A percentile compares a stretch with the other conserved stretches of the same genome.
Evolutionary conservation across 2,113 vertebrate species (phyloP).

Genomic region (Corythoichthys intestinalis): DNA sequence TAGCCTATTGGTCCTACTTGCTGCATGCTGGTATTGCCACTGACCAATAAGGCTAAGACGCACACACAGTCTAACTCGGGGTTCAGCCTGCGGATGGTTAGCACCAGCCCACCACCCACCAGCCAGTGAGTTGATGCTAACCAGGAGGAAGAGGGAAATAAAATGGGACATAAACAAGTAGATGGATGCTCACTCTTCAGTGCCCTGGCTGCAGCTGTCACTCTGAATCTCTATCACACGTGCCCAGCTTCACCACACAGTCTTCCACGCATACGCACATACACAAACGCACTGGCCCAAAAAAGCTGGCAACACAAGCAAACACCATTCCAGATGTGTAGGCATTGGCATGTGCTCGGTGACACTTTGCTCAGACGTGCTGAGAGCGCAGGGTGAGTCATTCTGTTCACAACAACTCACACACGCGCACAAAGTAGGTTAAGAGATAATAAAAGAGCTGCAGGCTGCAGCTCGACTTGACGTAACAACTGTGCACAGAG

Average conservation of each 20-base stretch:
- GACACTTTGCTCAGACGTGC: slow-evolving; percentile 57
- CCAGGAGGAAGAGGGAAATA: slow-evolving; percentile 36
- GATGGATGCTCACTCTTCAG: slow-evolving; percentile 68
- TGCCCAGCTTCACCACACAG: slow-evolving; percentile 29
- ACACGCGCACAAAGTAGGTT: slow-evolving; percentile 53
- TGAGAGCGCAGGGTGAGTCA: slow-evolving; percentile 59
- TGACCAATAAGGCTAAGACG: slow-evolving; percentile 48
- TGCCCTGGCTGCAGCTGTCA: slow-evolving; percentile 49
- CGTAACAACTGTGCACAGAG: slow-evolving; percentile 55
- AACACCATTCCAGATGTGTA: slow-evolving; percentile 37
- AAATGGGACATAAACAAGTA: slow-evolving; percentile 61
- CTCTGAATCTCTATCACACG: slow-evolving; percentile 58
- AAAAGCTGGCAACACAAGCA: slow-evolving; percentile 56
- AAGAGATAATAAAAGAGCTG: slow-evolving; percentile 62
- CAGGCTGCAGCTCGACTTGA: slow-evolving; percentile 53
- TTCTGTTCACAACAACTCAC: slow-evolving; percentile 42
- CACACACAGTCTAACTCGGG: slow-evolving; percentile 31
- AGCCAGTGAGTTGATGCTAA: slow-evolving; percentile 29
- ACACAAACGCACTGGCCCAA: slow-evolving; percentile 28
- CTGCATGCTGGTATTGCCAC: slow-evolving; percentile 39
- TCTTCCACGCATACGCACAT: slow-evolving; percentile 8
- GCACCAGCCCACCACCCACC: slow-evolving; percentile 34
- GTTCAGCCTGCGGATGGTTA: slow-evolving; percentile 52
- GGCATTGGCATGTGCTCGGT: slow-evolving; percentile 33
- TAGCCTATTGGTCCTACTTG: slow-evolving; percentile 50